Conservation (phyloP, 2,797 vertebrate species). For the Aythya fuligula region DNA sequence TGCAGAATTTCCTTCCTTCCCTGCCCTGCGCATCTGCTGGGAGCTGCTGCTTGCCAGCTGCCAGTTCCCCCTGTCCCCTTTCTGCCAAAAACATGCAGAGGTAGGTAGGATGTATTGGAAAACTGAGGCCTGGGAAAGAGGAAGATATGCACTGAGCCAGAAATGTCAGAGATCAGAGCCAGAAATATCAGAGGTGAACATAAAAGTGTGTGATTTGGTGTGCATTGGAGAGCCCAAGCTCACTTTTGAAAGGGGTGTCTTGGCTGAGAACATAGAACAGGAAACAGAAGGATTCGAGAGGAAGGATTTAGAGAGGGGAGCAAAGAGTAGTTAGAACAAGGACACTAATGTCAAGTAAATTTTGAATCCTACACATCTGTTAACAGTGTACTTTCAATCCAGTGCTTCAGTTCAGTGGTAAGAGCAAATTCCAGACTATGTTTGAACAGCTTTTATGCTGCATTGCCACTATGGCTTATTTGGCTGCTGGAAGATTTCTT, state of each 20-base stretch:
- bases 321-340: neutral
- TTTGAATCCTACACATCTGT: neutral
- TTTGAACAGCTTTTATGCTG: neutral
- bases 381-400: neutral
- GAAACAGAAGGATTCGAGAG: slow-evolving; percentile 15
- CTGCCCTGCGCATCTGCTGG: neutral
- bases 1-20: slow-evolving; percentile 66
- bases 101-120: slow-evolving; percentile 17
- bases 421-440: neutral
- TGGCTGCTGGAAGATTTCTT: neutral
- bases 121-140: slow-evolving; percentile 38
- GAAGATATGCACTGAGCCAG: neutral
- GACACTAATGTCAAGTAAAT: neutral
- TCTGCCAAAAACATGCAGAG: slow-evolving; percentile 28
- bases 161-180: slow-evolving; percentile 22
- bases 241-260: neutral
- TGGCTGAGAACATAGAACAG: neutral
- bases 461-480: neutral
- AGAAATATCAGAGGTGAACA: slow-evolving; percentile 12
- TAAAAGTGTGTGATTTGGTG: neutral
- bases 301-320: neutral
- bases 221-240: neutral
- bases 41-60: slow-evolving; percentile 46
- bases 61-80: neutral
- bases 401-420: neutral